Base-by-base conservation (phyloP, 2,797 vertebrate genomes). In the Nyctibius grandis region DNA sequence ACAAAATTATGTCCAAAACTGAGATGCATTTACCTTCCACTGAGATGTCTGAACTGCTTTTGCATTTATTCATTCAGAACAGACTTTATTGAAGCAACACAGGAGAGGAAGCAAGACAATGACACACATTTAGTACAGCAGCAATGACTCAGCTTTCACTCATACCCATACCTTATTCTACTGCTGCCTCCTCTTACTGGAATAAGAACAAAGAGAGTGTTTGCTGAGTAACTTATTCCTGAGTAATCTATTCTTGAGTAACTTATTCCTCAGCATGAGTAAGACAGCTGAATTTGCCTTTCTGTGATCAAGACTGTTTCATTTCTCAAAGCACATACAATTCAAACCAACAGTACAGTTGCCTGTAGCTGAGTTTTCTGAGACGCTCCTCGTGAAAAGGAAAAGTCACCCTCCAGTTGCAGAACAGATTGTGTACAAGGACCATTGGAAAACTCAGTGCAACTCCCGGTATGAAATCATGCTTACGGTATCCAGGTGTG, bases 401-500 rank as follows among this genome's bases (percentile, higher is more conserved):
- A 69, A 31, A 73, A 79, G 70, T 48, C 28, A 31, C 45, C 18
- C 53, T 60, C 63, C 74, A 44, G 38, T 9, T 59, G 63, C 80
- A 94, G 79, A 50, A 44, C 34, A 16, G 25, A 29, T 0, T 31
- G 40, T 75, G 85, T 7, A 28, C 33, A 38, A 85, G 82, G 53
- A 77, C 16, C 79, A 17, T 4, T 69, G 86, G 81, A 85, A 75
- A 79, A 11, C 47, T 57, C 42, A 5, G 68, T 29, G 89, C n/a
- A 68, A 29, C 65, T 45, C 61, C 57, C 64, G 26, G 42, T 15
- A n/a, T 56, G 89, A 83, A 96, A 85, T 70, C 25, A 45, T 92
- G 96, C 99, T 99, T 98, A 99, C 99, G 93, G 99, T 99, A 97
- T 99, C 99, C 85, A 99, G 99, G 98, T 99, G 99, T 80, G 99